Conservation (phyloP, 2,888 invertebrate genomes). For the Lypha dubia region DNA sequence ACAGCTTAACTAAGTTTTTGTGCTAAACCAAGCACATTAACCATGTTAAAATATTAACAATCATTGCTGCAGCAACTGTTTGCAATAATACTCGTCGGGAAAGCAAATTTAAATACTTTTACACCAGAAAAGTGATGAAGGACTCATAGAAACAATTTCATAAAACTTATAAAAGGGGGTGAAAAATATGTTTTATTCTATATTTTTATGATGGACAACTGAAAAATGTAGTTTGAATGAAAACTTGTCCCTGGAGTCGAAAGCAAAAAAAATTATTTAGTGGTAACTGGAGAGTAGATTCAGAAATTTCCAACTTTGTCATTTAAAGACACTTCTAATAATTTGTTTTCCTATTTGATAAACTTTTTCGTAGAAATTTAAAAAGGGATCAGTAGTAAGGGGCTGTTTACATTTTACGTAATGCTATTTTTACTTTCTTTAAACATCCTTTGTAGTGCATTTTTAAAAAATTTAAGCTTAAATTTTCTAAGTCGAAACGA, state of each 20-base stretch:
- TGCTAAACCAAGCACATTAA: slow-evolving; percentile 80
- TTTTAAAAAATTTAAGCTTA: too few species aligned
- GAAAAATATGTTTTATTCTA: slow-evolving; percentile 36
- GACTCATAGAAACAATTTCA: background rate
- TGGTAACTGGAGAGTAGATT: background rate
- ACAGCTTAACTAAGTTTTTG: slow-evolving; percentile 72
- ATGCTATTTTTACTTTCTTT: too few species aligned
- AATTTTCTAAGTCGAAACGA: too few species aligned
- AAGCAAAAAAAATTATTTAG: background rate
- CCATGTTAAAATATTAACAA: slow-evolving; percentile 79
- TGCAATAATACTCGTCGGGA: slow-evolving; percentile 29
- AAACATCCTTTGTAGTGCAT: too few species aligned
- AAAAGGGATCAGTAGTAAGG: background rate
- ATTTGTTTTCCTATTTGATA: too few species aligned
- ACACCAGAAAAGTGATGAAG: background rate
- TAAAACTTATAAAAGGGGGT: slow-evolving; percentile 5
- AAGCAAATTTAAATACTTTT: slow-evolving; percentile 31
- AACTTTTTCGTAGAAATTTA: too few species aligned
- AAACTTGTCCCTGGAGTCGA: slow-evolving; percentile 45
- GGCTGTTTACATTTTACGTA: too few species aligned
- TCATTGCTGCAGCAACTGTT: slow-evolving; percentile 51
- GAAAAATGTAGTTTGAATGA: slow-evolving; percentile 14
- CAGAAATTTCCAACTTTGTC: background rate
- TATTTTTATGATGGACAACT: background rate
- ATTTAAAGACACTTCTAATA: too few species aligned